Conservation (phyloP, 2,113 vertebrate genomes). For the Ivindomyrus marchei region DNA sequence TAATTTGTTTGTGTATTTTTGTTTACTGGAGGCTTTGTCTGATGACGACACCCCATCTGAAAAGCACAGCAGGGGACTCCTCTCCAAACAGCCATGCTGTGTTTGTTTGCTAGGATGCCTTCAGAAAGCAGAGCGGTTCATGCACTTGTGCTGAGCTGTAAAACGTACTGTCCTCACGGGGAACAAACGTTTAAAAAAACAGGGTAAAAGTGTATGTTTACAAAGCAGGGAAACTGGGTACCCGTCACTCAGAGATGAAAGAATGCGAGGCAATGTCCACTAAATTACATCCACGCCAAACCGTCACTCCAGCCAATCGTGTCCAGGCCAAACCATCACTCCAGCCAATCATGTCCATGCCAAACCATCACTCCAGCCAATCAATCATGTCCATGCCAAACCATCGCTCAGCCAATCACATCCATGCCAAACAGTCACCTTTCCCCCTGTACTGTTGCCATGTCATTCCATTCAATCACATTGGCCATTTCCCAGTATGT, state of each 20-base stretch:
- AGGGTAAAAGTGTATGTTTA: conserved; percentile 50
- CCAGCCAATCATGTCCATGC: conserved; percentile 56
- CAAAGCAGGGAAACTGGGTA: conserved; percentile 62
- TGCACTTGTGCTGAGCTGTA: conserved; percentile 36
- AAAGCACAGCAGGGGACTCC: neutral
- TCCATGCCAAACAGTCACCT: conserved; percentile 48
- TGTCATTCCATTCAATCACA: neutral
- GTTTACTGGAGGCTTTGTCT: neutral
- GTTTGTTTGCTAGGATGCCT: neutral
- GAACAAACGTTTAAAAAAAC: conserved; percentile 49
- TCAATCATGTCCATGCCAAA: neutral
- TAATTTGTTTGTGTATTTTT: neutral
- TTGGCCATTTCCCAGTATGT: neutral
- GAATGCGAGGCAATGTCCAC: conserved; percentile 39
- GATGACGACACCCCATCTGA: neutral
- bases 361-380: conserved; percentile 41
- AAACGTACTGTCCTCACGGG: conserved; percentile 50
- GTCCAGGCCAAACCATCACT: conserved; percentile 54
- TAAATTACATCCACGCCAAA: conserved; percentile 59
- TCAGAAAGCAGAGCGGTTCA: conserved; percentile 24
- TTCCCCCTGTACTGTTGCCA: neutral
- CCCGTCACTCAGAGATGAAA: conserved; percentile 46
- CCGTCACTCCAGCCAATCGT: conserved; percentile 55
- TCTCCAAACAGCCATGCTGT: neutral
- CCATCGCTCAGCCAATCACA: conserved; percentile 52